These are phyloP conservation scores for Timema podura DNA, from an alignment of 2,888 invertebrate species.

Conservation along the genomic window DNA sequence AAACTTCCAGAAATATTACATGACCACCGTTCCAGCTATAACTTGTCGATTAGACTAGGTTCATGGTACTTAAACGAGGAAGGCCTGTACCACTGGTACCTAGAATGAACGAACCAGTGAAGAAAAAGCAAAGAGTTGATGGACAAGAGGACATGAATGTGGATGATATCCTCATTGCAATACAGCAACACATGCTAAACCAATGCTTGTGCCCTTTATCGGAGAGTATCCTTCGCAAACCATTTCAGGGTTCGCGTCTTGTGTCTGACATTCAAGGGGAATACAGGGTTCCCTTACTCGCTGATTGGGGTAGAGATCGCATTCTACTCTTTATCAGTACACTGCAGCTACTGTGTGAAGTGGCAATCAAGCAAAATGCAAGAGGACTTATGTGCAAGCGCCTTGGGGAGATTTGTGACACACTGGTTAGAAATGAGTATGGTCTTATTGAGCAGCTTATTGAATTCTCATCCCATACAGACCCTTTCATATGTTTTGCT, in stretches of 20 bases:
- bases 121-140: conserved; percentile 73
- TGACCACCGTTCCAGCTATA: conserved; percentile 22
- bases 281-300: conserved; percentile 42
- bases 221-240: conserved; percentile 63
- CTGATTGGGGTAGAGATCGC: conserved; percentile 61
- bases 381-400: conserved; percentile 77
- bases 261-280: conserved; percentile 27
- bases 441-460: conserved; percentile 81
- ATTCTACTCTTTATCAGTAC: conserved; percentile 77
- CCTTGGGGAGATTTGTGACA: conserved; percentile 75
- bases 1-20: conserved; percentile 20
- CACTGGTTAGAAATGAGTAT: conserved; percentile 73
- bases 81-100: conserved; percentile 52
- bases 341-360: conserved; percentile 76
- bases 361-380: conserved; percentile 78
- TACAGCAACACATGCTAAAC: conserved; percentile 64
- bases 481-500: conserved; percentile 76
- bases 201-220: conserved; percentile 76
- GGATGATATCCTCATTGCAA: conserved; percentile 52
- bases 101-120: conserved; percentile 78
- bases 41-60: conserved; percentile 27
- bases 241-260: conserved; percentile 60
- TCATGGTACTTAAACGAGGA: conserved; percentile 62
- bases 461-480: conserved; percentile 70
- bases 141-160: conserved; percentile 47